A percentile compares a stretch with the other conserved stretches of the same genome.
Evolutionary conservation across 64 coral and sea anemone species (phyloP).

Genomic region (Stichodactyla helianthus): DNA sequence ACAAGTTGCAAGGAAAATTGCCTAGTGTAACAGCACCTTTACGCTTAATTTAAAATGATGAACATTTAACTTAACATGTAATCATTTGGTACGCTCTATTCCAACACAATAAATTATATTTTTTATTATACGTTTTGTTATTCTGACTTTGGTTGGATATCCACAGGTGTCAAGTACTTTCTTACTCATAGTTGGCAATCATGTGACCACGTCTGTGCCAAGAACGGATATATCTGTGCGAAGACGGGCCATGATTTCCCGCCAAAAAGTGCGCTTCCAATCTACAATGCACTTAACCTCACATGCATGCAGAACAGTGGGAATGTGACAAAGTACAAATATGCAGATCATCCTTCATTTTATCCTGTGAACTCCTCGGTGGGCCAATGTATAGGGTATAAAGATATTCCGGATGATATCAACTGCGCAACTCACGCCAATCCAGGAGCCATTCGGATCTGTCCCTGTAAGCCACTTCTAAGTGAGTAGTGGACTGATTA

Average conservation of each 20-base stretch:
- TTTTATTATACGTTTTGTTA: neutral
- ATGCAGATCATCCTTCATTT: neutral
- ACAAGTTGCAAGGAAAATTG: no score
- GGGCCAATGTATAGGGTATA: neutral
- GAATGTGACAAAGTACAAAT: neutral
- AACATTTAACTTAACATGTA: no score
- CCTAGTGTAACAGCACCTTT: no score
- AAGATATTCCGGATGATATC: neutral
- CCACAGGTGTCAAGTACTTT: neutral
- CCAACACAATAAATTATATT: no score
- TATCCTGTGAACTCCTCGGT: neutral
- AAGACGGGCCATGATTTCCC: neutral
- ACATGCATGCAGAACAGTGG: neutral
- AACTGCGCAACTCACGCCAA: neutral
- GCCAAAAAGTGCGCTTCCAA: neutral
- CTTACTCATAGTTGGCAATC: neutral
- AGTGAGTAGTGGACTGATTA: neutral
- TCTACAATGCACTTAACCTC: neutral
- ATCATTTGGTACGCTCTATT: no score
- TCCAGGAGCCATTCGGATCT: neutral
- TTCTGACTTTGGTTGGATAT: neutral
- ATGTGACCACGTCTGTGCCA: neutral
- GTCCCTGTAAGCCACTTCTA: neutral
- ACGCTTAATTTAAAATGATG: no score
- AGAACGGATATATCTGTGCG: neutral